These are phyloP conservation scores for Trachemys scripta DNA, from an alignment of 2,113 vertebrate species.

Conservation along the genomic window DNA sequence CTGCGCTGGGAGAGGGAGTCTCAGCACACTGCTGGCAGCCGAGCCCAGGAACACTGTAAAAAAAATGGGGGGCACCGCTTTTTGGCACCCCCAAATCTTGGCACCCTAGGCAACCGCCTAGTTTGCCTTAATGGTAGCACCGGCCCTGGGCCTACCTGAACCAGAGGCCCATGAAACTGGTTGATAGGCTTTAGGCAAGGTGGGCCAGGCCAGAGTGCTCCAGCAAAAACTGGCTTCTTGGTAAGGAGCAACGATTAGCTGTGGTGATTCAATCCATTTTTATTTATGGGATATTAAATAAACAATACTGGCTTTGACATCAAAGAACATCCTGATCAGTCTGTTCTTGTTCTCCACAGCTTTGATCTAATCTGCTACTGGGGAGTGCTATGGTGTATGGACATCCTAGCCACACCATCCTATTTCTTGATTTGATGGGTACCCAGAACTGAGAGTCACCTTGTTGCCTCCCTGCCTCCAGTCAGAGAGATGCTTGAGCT, in stretches of 20 bases:
- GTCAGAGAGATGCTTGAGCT: too few relatives aligned
- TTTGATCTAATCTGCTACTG: background rate
- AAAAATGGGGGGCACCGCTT: too few relatives aligned
- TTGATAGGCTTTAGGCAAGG: background rate
- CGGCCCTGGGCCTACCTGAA: background rate
- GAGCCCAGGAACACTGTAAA: too few relatives aligned
- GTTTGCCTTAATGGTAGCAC: too few relatives aligned
- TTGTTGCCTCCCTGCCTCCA: too few relatives aligned
- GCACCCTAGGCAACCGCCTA: too few relatives aligned
- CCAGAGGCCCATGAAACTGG: background rate
- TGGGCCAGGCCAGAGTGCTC: background rate
- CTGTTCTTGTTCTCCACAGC: background rate
- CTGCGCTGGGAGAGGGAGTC: too few relatives aligned
- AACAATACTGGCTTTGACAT: background rate
- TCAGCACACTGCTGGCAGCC: too few relatives aligned
- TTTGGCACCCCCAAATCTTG: too few relatives aligned
- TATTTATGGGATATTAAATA: background rate
- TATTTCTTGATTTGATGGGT: too few relatives aligned
- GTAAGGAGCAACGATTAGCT: background rate
- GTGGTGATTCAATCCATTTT: background rate
- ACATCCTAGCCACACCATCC: background rate
- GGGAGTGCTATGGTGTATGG: accelerated
- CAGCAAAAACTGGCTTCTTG: background rate
- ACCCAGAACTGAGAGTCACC: too few relatives aligned
- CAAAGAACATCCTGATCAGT: background rate